Percentiles rank a stretch among this genome's conserved stretches.
Conservation (phyloP, 2,113 vertebrate genomes). For the Glaucomys volans region DNA sequence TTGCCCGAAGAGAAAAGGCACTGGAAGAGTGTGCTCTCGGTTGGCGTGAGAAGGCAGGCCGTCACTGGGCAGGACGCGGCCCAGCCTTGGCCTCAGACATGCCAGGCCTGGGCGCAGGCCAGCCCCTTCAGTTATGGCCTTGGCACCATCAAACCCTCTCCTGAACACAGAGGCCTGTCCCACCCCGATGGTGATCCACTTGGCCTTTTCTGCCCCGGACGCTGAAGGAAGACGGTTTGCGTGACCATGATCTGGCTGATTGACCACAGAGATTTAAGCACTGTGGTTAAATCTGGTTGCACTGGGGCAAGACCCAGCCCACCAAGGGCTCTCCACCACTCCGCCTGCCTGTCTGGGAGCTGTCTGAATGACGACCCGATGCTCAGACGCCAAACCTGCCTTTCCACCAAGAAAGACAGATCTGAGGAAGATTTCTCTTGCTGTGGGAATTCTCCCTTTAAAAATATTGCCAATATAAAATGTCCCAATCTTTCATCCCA, state of each 20-base stretch:
- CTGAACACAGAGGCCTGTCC: accelerated
- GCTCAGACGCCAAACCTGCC: not conserved
- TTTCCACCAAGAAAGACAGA: not conserved
- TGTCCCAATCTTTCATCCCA: not conserved
- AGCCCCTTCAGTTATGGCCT: too few relatives aligned
- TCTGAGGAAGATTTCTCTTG: not conserved
- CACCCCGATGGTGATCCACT: not conserved
- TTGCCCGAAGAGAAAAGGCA: not conserved
- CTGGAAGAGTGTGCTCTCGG: too few relatives aligned
- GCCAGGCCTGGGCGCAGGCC: too few relatives aligned
- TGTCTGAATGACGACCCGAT: not conserved
- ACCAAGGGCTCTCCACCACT: not conserved
- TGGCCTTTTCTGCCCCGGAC: not conserved
- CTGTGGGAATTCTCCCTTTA: constrained; percentile 41
- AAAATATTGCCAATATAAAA: not conserved
- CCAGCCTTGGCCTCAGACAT: too few relatives aligned
- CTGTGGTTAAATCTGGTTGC: not conserved
- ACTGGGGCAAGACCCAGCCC: too few relatives aligned
- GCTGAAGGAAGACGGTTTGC: accelerated
- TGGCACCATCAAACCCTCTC: accelerated
- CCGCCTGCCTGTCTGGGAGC: not conserved
- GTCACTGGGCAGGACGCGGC: accelerated
- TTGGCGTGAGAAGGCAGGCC: accelerated
- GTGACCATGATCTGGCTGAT: accelerated
- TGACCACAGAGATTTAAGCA: not conserved